phyloP scores from a whole-genome alignment of 2,888 invertebrate genomes.

The Acronicta psi region DNA sequence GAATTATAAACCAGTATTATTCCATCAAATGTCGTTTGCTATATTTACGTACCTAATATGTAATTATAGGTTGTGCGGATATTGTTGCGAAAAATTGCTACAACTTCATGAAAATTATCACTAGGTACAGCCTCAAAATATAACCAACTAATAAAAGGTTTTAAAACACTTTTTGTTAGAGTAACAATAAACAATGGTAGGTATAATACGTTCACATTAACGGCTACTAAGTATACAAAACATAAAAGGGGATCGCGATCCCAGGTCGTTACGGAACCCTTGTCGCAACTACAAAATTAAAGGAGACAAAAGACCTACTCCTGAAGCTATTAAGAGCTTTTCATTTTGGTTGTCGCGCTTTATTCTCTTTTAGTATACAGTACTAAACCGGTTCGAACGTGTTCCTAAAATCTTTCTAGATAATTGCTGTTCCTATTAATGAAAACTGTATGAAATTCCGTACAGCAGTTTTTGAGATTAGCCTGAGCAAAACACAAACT shows the following conservation, averaged over 20 bases:
- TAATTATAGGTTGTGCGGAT: too few relatives aligned
- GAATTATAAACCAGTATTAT: too few relatives aligned
- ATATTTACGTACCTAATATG: too few relatives aligned
- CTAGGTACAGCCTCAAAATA: conserved; percentile 19
- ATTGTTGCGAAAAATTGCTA: too few relatives aligned
- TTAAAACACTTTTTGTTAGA: conserved; percentile 15
- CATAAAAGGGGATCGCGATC: conserved; percentile 17
- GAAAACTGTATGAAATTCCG: too few relatives aligned
- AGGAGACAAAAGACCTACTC: conserved; percentile 7
- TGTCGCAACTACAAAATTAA: background rate
- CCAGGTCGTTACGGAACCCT: conserved; percentile 15
- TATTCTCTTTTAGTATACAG: too few relatives aligned
- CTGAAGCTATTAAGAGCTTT: background rate
- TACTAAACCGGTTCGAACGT: too few relatives aligned
- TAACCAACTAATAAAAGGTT: conserved; percentile 13
- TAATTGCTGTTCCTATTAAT: too few relatives aligned
- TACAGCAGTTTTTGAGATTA: too few relatives aligned
- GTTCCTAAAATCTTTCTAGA: too few relatives aligned
- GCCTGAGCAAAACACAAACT: too few relatives aligned
- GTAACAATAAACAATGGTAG: conserved; percentile 36
- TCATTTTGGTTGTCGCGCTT: background rate
- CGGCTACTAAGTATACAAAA: conserved; percentile 7
- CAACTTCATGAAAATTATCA: conserved; percentile 33
- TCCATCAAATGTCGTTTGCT: too few relatives aligned
- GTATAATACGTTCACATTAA: conserved; percentile 30